These are phyloP conservation scores for Amphilophus citrinellus DNA, from an alignment of 2,113 vertebrate genomes.

Conservation along the genomic window DNA sequence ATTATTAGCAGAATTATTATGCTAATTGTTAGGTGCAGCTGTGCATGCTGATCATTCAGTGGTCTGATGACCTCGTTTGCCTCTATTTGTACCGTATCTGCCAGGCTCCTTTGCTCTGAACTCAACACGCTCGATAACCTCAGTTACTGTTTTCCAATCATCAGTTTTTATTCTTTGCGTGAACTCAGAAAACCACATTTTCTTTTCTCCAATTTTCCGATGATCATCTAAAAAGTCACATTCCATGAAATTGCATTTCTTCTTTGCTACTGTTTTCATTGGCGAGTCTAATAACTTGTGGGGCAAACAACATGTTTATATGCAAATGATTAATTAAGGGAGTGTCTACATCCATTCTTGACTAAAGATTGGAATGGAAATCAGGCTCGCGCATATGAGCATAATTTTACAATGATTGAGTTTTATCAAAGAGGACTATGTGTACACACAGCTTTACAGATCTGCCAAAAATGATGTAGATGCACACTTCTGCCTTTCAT, in stretches of 20 bases:
- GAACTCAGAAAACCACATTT: background rate
- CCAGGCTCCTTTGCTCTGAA: background rate
- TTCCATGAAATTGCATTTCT: background rate
- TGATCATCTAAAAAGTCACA: background rate
- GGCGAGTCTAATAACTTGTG: background rate
- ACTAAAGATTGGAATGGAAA: conserved; percentile 1
- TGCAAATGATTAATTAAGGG: conserved; percentile 2
- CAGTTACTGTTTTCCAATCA: background rate
- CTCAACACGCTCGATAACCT: background rate
- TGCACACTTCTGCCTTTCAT: background rate
- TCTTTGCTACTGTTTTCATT: conserved; percentile 6
- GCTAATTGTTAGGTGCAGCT: background rate
- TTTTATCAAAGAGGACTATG: background rate
- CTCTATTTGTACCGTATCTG: background rate
- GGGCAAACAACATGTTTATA: conserved; percentile 12
- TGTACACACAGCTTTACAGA: background rate
- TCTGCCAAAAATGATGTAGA: background rate
- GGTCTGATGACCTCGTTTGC: background rate
- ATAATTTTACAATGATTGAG: background rate
- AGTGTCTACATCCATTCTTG: background rate
- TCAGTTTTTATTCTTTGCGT: background rate
- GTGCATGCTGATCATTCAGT: background rate
- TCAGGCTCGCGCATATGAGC: background rate
- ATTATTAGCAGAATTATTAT: background rate
- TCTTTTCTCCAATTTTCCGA: background rate